Percentiles rank a stretch among this genome's conserved stretches.
Evolutionary conservation across 2,113 vertebrate genomes (phyloP).

Genomic region (Coptodon rendalli): DNA sequence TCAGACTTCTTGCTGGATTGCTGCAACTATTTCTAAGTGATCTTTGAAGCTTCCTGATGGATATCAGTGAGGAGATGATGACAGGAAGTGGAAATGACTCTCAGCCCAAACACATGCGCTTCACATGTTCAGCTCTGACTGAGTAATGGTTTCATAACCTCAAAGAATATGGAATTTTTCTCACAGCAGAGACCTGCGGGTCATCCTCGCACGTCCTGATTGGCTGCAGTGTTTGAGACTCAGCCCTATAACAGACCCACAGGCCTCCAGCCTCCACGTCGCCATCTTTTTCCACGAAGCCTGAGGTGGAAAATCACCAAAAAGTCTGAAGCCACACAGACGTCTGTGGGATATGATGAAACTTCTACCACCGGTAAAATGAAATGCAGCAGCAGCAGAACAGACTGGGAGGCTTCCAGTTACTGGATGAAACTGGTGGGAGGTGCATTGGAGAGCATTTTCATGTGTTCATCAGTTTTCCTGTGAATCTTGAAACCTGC

Average conservation of each 20-base stretch:
- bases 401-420: neutral
- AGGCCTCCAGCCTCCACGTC: neutral
- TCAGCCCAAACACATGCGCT: neutral
- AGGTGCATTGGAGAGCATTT: neutral
- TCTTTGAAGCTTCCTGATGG: neutral
- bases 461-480: neutral
- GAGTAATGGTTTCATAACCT: neutral
- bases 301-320: neutral
- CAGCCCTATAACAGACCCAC: neutral
- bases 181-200: neutral
- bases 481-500: neutral
- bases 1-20: neutral
- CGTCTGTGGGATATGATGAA: neutral
- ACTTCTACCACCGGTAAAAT: neutral
- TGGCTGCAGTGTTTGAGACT: neutral
- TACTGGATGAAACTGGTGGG: neutral
- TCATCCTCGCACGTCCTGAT: neutral
- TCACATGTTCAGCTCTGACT: neutral
- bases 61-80: accelerated
- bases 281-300: neutral
- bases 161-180: neutral
- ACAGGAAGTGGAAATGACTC: neutral
- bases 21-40: neutral
- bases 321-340: neutral
- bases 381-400: neutral